Conservation (phyloP, 2,888 invertebrate genomes). For the Phalangium opilio region DNA sequence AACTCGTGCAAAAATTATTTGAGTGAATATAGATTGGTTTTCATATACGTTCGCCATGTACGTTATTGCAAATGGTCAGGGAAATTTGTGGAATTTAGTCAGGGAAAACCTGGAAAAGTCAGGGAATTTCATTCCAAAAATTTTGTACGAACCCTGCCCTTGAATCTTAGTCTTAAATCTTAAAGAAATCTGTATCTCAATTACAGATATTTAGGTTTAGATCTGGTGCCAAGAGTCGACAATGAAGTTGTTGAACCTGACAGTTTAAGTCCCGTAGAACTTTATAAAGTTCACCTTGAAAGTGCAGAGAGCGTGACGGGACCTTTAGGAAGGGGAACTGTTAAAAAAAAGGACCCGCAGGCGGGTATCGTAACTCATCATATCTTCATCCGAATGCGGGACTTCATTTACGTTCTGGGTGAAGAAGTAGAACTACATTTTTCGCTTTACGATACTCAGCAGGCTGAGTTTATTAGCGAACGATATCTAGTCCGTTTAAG, state of each 20-base stretch:
- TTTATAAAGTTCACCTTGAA: conserved; percentile 44
- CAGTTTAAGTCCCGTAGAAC: conserved; percentile 69
- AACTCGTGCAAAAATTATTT: too few species aligned
- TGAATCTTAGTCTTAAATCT: too few species aligned
- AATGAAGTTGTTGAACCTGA: conserved; percentile 81
- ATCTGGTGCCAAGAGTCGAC: conserved; percentile 77
- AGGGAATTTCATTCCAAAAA: too few species aligned
- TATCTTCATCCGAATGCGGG: conserved; percentile 70
- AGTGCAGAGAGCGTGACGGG: conserved; percentile 17
- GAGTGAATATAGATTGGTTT: too few species aligned
- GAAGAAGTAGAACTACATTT: conserved; percentile 78
- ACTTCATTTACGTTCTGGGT: conserved; percentile 72
- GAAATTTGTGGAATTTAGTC: conserved; percentile 42
- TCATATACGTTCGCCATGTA: too few species aligned
- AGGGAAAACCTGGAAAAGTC: too few species aligned
- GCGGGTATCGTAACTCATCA: conserved; percentile 48
- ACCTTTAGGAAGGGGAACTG: conserved; percentile 36
- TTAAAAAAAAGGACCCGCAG: conserved; percentile 35
- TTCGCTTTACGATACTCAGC: conserved; percentile 64
- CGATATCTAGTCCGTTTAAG: conserved; percentile 74
- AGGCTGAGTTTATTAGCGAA: conserved; percentile 66
- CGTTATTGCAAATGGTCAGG: too few species aligned
- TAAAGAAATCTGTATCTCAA: conserved; percentile 58
- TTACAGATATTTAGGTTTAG: conserved; percentile 73
- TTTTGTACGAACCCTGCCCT: too few species aligned